phyloP scores from a whole-genome alignment of 2,113 vertebrate species.

The Serilophus lunatus region DNA sequence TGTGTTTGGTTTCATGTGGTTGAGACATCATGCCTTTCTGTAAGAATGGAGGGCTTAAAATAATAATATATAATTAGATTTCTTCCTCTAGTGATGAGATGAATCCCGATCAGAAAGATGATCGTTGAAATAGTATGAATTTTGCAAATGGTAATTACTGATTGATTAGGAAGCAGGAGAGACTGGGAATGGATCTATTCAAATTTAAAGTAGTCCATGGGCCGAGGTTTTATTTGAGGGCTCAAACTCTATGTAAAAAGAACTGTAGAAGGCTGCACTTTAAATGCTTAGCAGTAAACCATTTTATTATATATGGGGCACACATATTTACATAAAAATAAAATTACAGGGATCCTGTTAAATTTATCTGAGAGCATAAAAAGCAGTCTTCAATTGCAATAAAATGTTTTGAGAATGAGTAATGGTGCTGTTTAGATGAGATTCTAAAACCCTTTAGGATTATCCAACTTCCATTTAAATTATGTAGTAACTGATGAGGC shows the following conservation, averaged over 20 bases:
- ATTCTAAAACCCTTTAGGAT: constrained; percentile 54
- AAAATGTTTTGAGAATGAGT: constrained; percentile 52
- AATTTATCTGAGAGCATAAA: constrained; percentile 50
- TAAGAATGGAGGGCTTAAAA: not conserved
- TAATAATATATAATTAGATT: not conserved
- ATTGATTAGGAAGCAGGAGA: not conserved
- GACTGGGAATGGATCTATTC: not conserved
- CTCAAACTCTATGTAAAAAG: not conserved
- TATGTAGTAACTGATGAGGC: constrained; percentile 55
- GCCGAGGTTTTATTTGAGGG: not conserved
- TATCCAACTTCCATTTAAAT: constrained; percentile 56
- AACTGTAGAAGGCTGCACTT: not conserved
- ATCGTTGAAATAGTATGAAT: not conserved
- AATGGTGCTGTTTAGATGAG: constrained; percentile 42
- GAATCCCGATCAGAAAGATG: not conserved
- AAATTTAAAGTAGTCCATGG: not conserved
- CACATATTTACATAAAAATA: constrained; percentile 47
- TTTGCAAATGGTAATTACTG: not conserved
- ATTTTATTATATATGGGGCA: constrained; percentile 30
- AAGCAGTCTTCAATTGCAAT: not conserved
- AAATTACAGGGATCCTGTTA: constrained; percentile 36
- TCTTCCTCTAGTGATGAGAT: not conserved
- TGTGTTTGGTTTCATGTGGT: not conserved
- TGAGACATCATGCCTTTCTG: not conserved
- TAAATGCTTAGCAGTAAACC: not conserved